Evolutionary conservation across 2,797 vertebrate genomes (phyloP).

Genomic region (Bradypus variegatus): DNA sequence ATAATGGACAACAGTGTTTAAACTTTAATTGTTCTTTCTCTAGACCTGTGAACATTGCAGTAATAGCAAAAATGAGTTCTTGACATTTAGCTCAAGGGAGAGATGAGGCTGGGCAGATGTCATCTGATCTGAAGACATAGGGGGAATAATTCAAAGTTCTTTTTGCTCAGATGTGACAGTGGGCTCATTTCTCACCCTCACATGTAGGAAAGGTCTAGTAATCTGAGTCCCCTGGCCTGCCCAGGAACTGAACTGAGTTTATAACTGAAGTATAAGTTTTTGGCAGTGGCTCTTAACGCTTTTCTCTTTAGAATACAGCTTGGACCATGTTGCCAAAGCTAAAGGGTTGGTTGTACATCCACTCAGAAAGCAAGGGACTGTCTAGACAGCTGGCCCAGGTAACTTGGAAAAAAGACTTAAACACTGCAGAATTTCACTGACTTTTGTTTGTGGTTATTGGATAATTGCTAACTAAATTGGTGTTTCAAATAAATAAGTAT

Average conservation of each 20-base stretch:
- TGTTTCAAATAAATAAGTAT: slow-evolving; percentile 69
- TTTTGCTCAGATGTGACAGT: background rate
- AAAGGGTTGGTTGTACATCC: background rate
- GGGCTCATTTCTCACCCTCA: background rate
- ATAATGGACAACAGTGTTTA: slow-evolving; percentile 26
- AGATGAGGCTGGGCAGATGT: background rate
- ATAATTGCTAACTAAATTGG: slow-evolving; percentile 64
- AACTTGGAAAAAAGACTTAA: slow-evolving; percentile 42
- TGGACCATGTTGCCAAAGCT: background rate
- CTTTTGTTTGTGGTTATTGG: slow-evolving; percentile 63
- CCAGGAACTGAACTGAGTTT: background rate
- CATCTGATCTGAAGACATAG: background rate
- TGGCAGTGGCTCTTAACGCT: background rate
- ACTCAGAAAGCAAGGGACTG: background rate
- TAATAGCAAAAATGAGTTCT: background rate
- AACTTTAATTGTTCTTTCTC: slow-evolving; percentile 21
- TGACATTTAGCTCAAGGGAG: slow-evolving; percentile 9
- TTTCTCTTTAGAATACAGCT: background rate
- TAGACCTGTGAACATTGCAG: background rate
- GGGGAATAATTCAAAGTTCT: background rate
- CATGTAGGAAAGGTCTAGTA: background rate
- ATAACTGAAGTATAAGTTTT: background rate
- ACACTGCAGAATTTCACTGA: slow-evolving; percentile 29
- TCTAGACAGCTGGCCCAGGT: background rate
- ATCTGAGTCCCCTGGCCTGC: background rate